Evolutionary conservation across 2,113 vertebrate species (phyloP).

Genomic region (Blennius ocellaris): DNA sequence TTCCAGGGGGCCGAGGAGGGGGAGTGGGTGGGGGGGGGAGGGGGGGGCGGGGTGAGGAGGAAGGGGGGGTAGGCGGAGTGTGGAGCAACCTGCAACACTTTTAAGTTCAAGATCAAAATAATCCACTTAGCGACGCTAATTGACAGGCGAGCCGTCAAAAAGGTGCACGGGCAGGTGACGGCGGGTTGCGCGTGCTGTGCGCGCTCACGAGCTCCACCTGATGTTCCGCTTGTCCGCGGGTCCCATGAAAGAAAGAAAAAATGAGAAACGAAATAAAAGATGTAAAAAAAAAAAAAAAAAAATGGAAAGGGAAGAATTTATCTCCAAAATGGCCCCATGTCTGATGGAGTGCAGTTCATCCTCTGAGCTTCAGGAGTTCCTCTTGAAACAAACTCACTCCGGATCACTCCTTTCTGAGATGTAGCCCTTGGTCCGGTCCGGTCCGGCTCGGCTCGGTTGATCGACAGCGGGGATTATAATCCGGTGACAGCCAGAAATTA

Average conservation of each 20-base stretch:
- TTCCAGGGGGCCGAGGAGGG: constrained; percentile 6
- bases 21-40: not conserved
- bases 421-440: constrained; percentile 1
- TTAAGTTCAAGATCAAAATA: constrained; percentile 63
- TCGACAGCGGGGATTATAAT: not conserved
- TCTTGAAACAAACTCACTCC: constrained; percentile 10
- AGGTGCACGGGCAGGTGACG: constrained; percentile 61
- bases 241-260: constrained; percentile 35
- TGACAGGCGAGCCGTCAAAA: constrained; percentile 58
- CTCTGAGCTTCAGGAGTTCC: constrained; percentile 38
- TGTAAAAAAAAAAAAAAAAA: too few species aligned
- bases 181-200: constrained; percentile 29
- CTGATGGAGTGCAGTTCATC: constrained; percentile 52
- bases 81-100: constrained; percentile 40
- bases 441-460: not conserved
- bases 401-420: not conserved
- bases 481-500: too few species aligned
- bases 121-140: constrained; percentile 64
- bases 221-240: constrained; percentile 13
- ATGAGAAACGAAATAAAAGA: not conserved
- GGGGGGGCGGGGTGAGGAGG: not conserved
- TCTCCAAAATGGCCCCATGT: constrained; percentile 70
- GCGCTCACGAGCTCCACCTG: constrained; percentile 54
- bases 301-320: constrained; percentile 22
- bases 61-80: not conserved